phyloP scores from a whole-genome alignment of 2,113 vertebrate species.

The Gila orcuttii region DNA sequence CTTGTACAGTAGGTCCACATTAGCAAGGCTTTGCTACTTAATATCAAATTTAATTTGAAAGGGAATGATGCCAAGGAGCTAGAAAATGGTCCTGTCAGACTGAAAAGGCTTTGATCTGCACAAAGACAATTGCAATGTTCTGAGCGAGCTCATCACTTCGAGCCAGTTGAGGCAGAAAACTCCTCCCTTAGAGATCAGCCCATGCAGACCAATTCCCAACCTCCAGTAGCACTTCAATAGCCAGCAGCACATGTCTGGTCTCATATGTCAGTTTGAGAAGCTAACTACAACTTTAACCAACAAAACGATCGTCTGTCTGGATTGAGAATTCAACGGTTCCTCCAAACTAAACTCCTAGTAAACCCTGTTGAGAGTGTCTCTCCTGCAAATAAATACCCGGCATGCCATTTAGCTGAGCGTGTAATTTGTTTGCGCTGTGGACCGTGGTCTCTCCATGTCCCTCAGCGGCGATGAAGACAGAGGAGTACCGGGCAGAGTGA shows the following conservation, averaged over 20 bases:
- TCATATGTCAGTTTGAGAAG: background rate
- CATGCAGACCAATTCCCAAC: slow-evolving; percentile 16
- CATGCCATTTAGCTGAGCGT: slow-evolving; percentile 47
- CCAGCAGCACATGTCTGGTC: background rate
- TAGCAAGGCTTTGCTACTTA: slow-evolving; percentile 46
- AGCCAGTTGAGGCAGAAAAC: slow-evolving; percentile 21
- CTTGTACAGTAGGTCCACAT: slow-evolving; percentile 29
- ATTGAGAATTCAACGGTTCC: slow-evolving; percentile 39
- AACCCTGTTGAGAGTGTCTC: background rate
- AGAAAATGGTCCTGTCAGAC: slow-evolving; percentile 28
- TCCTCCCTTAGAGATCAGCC: slow-evolving; percentile 28
- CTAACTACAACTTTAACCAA: slow-evolving; percentile 28
- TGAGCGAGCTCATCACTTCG: slow-evolving; percentile 38
- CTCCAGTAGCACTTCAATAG: slow-evolving; percentile 16
- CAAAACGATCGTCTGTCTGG: background rate
- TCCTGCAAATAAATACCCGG: slow-evolving; percentile 21
- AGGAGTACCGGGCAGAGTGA: slow-evolving; percentile 44
- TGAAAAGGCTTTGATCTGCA: slow-evolving; percentile 52
- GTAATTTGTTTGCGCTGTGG: slow-evolving; percentile 57
- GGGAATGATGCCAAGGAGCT: slow-evolving; percentile 27
- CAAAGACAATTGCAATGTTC: slow-evolving; percentile 30
- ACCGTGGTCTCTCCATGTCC: slow-evolving; percentile 48
- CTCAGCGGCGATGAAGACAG: background rate
- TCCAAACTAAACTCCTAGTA: slow-evolving; percentile 12
- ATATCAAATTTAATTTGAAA: slow-evolving; percentile 58